Base-by-base conservation (phyloP, 2,113 vertebrate genomes). In the Uria lomvia region DNA sequence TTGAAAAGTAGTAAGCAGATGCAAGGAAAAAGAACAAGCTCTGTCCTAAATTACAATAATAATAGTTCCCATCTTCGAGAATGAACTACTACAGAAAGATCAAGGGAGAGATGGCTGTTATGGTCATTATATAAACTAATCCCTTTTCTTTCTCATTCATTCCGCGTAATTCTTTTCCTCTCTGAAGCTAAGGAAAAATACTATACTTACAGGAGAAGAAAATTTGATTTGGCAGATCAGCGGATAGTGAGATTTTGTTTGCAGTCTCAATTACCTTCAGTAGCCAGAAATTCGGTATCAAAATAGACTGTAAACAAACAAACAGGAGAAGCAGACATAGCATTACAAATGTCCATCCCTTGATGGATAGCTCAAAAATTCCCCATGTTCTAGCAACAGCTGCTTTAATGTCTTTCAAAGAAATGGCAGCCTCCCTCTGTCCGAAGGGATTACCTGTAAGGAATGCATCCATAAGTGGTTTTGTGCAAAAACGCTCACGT, bases 151-250 rank as follows among this genome's bases (percentile, higher is more conserved):
- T 87, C 77, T 89, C 81, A 73, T 87, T 88, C 89, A 84, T 91
- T 91, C 58, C 52, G 84, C 86, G n/a, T 90, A 72, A 76, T 78
- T 85, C 80, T 94, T 86, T 75, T 74, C 80, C 80, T 85, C 60
- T 91, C 91, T 58, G 86, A 95, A 94, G 89, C 88, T n/a, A 23
- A 88, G 83, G 56, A 65, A 85, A 92, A 93, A 55, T 12, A 70
- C 73, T 68, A 17, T 52, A 49, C 73, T 75, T 96, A 43, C 34
- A 89, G 52, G 65, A 89, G 90, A 77, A 94, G 92, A 65, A 81
- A 87, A 94, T 75, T 75, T 73, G 83, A 95, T 97, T 92, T 94
- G 95, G 92, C 86, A 90, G 95, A 81, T 96, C 77, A 91, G 86
- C 8, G 79, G 95, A 85, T 87, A 76, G 91, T 12, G 83, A 91